phyloP scores from a whole-genome alignment of 2,113 vertebrate species.

The Plecturocebus donacophilus region DNA sequence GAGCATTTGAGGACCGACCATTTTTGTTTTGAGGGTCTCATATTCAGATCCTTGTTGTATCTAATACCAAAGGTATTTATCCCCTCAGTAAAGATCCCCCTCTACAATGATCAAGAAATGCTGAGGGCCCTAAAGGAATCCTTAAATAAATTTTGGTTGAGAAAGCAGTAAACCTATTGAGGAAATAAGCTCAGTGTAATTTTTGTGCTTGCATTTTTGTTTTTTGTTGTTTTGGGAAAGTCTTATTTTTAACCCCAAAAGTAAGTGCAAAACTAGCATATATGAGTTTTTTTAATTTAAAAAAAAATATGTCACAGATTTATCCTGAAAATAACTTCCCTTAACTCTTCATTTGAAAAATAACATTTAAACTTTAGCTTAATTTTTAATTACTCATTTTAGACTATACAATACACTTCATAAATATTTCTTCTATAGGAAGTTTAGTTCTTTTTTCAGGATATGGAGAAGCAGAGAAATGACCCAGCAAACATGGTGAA shows the following conservation, averaged over 20 bases:
- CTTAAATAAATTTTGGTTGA: slow-evolving; percentile 73
- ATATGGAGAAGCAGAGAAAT: slow-evolving; percentile 47
- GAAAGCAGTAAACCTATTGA: slow-evolving; percentile 61
- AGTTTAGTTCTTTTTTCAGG: slow-evolving; percentile 45
- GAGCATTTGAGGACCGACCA: background rate
- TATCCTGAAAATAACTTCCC: slow-evolving; percentile 45
- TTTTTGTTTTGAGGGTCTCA: background rate
- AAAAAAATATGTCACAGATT: slow-evolving; percentile 1
- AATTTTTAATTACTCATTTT: slow-evolving; percentile 47
- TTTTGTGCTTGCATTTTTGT: slow-evolving; percentile 35
- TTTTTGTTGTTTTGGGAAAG: slow-evolving; percentile 5
- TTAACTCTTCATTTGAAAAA: slow-evolving; percentile 43
- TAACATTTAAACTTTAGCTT: slow-evolving; percentile 43
- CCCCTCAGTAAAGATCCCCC: slow-evolving; percentile 25
- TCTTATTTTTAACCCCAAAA: slow-evolving; percentile 60
- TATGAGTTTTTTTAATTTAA: slow-evolving; percentile 26
- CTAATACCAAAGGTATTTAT: slow-evolving; percentile 22
- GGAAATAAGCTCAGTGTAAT: slow-evolving; percentile 67
- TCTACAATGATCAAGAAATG: slow-evolving; percentile 46
- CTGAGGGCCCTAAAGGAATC: slow-evolving; percentile 52
- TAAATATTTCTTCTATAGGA: slow-evolving; percentile 13
- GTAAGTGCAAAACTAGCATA: slow-evolving; percentile 49
- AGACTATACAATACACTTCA: slow-evolving; percentile 33
- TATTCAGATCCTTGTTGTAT: slow-evolving; percentile 65
- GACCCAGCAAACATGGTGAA: slow-evolving; percentile 13